Base-by-base conservation (phyloP, 2,797 vertebrate species). In the Thaleichthys pacificus region DNA sequence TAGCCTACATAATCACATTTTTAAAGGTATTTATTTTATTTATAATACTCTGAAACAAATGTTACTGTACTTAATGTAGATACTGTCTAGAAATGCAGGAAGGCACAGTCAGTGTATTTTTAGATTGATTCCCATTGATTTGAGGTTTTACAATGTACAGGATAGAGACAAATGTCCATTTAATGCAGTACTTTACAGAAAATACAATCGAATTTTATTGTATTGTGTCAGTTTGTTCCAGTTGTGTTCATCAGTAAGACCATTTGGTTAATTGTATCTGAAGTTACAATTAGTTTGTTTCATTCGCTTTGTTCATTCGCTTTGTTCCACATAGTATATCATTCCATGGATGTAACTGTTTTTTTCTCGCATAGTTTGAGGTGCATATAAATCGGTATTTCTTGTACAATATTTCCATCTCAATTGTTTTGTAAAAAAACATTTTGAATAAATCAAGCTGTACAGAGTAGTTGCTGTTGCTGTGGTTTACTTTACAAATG, bases 341-440 rank as follows among this genome's bases (percentile, higher is more conserved):
- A 64, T 35, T 32, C 32, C 21, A 14, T 51, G 17, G 4, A 26
- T 67, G 38, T 49, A 60, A 28, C 47, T 49, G 26, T 51, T 78
- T 3, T 3, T 19, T 38, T 4, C 24, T 60, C 49, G 65, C 74
- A 68, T 63, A 49, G 28, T 69, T 28, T 61, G 28, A 68, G 6
- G 66, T 82, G 66, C 65, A 75, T 57, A 74, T 47, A 24, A 38
- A 26, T 78, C 78, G 71, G 69, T 82, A 75, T 85, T 86, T 77
- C 73, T 24, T 68, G 22, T 64, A 38, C 17, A 42, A 57, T n/a
- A 26, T 19, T 28, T 68, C 42, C 11, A 47, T 47, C 42, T 47
- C 11, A 14, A 3, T 47, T 47, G 42, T 47, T 47, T 14, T 12
- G 42, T 47, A 14, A 47, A 47, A 47, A 12, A 12, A 47, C 11